Conservation (phyloP, 2,797 vertebrate genomes). For the Epinephelus awoara region DNA sequence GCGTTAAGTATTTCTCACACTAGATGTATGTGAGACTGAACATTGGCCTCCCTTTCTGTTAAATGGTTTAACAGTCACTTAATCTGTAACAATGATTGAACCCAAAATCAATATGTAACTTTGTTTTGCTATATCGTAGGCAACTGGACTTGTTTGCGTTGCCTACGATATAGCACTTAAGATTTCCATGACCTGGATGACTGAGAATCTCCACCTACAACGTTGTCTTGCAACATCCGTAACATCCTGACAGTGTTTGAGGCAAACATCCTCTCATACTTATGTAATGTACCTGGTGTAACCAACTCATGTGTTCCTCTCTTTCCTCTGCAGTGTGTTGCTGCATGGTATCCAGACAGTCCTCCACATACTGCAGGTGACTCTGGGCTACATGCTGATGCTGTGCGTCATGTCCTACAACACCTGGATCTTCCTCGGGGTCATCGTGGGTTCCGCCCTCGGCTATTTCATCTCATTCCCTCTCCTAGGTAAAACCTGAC, state of each 20-base stretch:
- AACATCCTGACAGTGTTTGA: neutral
- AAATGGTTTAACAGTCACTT: neutral
- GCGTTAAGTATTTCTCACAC: neutral
- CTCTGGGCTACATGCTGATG: conserved; percentile 95
- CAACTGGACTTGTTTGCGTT: too few relatives aligned
- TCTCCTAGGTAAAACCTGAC: conserved; percentile 76
- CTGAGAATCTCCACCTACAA: neutral
- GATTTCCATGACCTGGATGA: too few relatives aligned
- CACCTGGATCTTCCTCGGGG: conserved; percentile 93
- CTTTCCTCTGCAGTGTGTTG: conserved; percentile 82
- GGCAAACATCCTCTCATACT: neutral
- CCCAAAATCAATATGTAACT: neutral
- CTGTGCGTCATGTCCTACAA: conserved; percentile 98
- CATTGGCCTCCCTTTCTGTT: neutral
- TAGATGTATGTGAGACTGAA: neutral
- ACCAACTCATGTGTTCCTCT: neutral
- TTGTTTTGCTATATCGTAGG: neutral
- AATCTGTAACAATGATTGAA: neutral
- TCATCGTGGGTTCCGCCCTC: conserved; percentile 88
- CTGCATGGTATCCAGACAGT: conserved; percentile 86
- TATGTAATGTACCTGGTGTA: neutral
- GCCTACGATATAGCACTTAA: too few relatives aligned
- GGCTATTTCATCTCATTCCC: conserved; percentile 94
- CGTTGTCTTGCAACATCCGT: neutral
- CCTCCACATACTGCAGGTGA: conserved; percentile 92